Evolutionary conservation across 2,797 vertebrate species (phyloP).

Genomic region (Arrhamphus sclerolepis): DNA sequence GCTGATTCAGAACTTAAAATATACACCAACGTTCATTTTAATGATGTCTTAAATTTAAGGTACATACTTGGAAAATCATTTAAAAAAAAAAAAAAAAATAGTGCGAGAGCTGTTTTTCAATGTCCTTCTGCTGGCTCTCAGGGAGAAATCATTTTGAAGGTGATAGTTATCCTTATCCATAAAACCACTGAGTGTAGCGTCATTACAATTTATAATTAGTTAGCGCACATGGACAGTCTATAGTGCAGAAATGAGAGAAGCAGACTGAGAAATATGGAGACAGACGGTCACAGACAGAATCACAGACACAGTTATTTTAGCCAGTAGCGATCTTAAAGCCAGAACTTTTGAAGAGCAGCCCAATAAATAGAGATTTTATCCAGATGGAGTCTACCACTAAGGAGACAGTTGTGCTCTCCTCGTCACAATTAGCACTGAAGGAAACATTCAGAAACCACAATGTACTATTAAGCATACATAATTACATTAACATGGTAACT

Average conservation of each 20-base stretch:
- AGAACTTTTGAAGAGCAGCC: conserved; percentile 51
- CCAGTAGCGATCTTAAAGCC: conserved; percentile 50
- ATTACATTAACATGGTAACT: conserved; percentile 71
- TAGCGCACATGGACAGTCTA: conserved; percentile 1
- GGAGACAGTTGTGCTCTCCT: conserved; percentile 54
- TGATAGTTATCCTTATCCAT: too few relatives aligned
- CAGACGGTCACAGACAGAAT: conserved; percentile 64
- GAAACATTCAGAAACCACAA: conserved; percentile 60
- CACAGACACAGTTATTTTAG: conserved; percentile 72
- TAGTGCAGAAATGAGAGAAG: conserved; percentile 46
- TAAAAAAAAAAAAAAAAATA: too few relatives aligned
- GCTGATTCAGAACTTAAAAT: too few relatives aligned
- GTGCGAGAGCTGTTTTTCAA: too few relatives aligned
- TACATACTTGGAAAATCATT: too few relatives aligned
- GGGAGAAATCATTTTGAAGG: too few relatives aligned
- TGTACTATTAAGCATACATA: conserved; percentile 61
- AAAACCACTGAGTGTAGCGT: not conserved
- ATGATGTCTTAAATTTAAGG: too few relatives aligned
- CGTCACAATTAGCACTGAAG: conserved; percentile 64
- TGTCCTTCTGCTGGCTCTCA: too few relatives aligned
- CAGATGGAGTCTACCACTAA: conserved; percentile 65
- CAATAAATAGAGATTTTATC: conserved; percentile 67
- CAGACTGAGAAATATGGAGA: conserved; percentile 56
- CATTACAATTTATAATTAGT: not conserved
- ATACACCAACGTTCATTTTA: too few relatives aligned